Conservation (phyloP, 2,797 vertebrate species). For the Silurus lanzhouensis region DNA sequence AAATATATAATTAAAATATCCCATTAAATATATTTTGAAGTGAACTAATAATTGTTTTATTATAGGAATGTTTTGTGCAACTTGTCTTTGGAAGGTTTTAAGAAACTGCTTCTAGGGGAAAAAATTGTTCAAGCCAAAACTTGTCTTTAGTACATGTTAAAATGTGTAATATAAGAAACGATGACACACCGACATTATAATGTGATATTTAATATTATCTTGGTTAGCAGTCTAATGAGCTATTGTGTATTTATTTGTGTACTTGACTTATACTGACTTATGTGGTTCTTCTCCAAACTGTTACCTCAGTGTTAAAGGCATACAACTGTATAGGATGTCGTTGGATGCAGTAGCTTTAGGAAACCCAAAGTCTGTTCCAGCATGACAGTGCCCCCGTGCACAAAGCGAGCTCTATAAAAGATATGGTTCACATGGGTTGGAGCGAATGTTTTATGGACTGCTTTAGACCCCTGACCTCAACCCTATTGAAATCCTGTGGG, state of each 20-base stretch:
- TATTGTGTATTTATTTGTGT: not conserved
- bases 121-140: conserved; percentile 5
- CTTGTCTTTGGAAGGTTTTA: not conserved
- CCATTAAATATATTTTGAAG: not conserved
- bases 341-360: too few relatives aligned
- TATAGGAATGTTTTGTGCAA: not conserved
- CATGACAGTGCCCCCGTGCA: too few relatives aligned
- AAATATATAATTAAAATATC: conserved; percentile 1
- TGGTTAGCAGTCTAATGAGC: not conserved
- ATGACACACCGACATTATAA: not conserved
- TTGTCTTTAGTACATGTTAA: conserved; percentile 4
- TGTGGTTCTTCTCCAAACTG: too few relatives aligned
- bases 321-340: too few relatives aligned
- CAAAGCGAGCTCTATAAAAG: too few relatives aligned
- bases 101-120: not conserved
- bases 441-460: too few relatives aligned
- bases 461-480: too few relatives aligned
- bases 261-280: too few relatives aligned
- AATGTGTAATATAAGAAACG: not conserved
- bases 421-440: too few relatives aligned
- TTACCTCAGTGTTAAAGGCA: too few relatives aligned
- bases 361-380: too few relatives aligned
- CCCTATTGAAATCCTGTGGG: too few relatives aligned
- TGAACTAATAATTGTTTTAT: not conserved
- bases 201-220: not conserved